Evolutionary conservation across 1,140 invertebrate genomes (phyloP).

Genomic region (Drosophila mauritiana): DNA sequence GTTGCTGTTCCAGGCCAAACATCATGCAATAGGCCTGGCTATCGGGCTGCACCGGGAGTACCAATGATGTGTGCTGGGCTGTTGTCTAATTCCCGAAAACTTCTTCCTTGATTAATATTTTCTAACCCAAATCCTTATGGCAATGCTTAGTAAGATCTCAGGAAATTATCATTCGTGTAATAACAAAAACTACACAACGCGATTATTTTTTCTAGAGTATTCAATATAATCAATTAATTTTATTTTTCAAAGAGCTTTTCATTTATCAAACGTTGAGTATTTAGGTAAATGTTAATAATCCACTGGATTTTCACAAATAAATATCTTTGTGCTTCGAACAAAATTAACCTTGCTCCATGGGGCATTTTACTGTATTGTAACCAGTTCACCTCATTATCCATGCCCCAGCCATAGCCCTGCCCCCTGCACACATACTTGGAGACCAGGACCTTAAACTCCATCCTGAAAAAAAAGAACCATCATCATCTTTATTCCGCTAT

Average conservation of each 20-base stretch:
- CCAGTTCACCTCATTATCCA: conserved; percentile 31
- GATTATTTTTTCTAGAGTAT: no score
- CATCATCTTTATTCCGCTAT: conserved; percentile 25
- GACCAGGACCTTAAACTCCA: conserved; percentile 16
- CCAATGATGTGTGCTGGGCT: conserved; percentile 54
- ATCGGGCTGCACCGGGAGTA: neutral
- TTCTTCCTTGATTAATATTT: neutral
- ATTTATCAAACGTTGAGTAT: neutral
- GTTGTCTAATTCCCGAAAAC: conserved; percentile 16
- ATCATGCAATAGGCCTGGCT: conserved; percentile 1
- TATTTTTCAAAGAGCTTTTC: no score
- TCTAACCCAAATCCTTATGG: neutral
- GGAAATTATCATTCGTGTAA: no score
- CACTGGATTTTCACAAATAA: neutral
- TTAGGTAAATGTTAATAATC: neutral
- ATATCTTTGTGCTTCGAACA: neutral
- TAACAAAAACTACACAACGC: no score
- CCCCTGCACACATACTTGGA: conserved; percentile 42
- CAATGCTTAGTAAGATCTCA: no score
- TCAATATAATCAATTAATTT: no score
- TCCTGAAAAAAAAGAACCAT: conserved; percentile 21
- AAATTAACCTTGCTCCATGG: neutral
- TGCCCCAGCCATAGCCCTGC: conserved; percentile 24
- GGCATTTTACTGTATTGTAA: conserved; percentile 2
- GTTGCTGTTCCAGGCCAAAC: conserved; percentile 25